Evolutionary conservation across 1,140 invertebrate species (phyloP).

Genomic region (Helicoverpa armigera): DNA sequence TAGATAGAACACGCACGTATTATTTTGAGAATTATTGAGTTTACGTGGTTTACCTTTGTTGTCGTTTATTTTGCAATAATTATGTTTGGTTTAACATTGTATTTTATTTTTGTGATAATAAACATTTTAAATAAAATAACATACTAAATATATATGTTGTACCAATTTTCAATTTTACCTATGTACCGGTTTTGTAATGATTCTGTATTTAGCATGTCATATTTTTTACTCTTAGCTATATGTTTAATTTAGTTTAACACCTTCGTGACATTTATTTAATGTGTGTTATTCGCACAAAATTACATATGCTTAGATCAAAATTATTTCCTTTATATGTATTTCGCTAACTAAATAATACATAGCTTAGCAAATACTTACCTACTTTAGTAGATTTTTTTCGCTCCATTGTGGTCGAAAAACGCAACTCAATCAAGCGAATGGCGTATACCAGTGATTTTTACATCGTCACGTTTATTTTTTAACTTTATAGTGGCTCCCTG

Average conservation of each 20-base stretch:
- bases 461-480: slow-evolving; percentile 20
- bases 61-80: not conserved
- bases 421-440: not conserved
- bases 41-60: not conserved
- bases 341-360: no score
- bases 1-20: slow-evolving; percentile 33
- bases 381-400: no score
- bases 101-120: not conserved
- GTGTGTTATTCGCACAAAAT: not conserved
- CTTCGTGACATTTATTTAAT: slow-evolving; percentile 11
- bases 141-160: not conserved
- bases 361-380: no score
- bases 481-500: slow-evolving; percentile 30
- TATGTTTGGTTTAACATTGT: not conserved
- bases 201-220: no score
- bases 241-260: not conserved
- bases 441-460: not conserved
- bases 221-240: no score
- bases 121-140: not conserved
- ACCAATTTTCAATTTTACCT: no score
- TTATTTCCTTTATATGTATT: no score
- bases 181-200: no score
- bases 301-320: no score
- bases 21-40: slow-evolving; percentile 14
- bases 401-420: not conserved